Percentiles rank a stretch among this genome's conserved stretches.
Conservation (phyloP, 1,140 invertebrate species). For the Hormaphis cornu region DNA sequence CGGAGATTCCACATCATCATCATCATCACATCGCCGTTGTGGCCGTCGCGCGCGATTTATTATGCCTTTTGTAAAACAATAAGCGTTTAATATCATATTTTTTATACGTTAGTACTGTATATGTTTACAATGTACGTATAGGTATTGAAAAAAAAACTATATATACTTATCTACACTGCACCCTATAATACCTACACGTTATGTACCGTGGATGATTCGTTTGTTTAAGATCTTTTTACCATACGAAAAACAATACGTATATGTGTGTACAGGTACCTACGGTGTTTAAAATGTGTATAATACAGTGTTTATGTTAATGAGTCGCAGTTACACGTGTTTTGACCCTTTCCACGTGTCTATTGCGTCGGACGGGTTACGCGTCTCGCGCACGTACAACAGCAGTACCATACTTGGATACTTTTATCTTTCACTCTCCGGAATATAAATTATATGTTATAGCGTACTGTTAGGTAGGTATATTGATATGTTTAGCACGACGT, state of each 20-base stretch:
- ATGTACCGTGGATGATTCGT: not conserved
- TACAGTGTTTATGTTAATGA: constrained; percentile 7
- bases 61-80: not conserved
- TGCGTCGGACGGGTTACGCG: too few relatives aligned
- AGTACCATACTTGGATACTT: not conserved
- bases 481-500: not conserved
- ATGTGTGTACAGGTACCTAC: too few relatives aligned
- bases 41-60: not conserved
- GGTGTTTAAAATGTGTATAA: too few relatives aligned
- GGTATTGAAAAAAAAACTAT: not conserved
- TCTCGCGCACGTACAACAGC: too few relatives aligned
- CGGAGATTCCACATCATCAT: not conserved
- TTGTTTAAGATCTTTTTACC: not conserved
- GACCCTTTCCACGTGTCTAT: not conserved
- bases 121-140: not conserved
- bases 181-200: too few relatives aligned
- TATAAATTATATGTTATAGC: not conserved
- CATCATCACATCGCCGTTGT: too few relatives aligned
- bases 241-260: not conserved
- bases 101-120: not conserved
- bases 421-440: not conserved
- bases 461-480: not conserved
- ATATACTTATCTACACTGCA: too few relatives aligned
- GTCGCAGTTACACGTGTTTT: constrained; percentile 6
- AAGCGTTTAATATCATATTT: not conserved